Base-by-base conservation (phyloP, 2,113 vertebrate species). In the Eretmochelys imbricata region DNA sequence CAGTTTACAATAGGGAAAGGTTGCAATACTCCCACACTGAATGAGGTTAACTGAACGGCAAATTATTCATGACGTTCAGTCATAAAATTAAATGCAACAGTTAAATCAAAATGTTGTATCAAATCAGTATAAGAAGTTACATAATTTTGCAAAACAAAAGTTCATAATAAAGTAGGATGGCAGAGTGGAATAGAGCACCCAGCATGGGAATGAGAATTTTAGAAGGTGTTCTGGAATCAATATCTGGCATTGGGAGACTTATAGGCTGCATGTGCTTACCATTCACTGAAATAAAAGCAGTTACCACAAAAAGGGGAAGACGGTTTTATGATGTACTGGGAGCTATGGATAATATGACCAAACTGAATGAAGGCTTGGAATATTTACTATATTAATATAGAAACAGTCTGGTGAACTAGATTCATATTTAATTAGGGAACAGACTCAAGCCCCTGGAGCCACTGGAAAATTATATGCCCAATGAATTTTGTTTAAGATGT, bases 41-140 rank as follows among this genome's bases (percentile, higher is more conserved):
- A 84, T 78, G 81, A 95, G 89, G 95, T 95, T 96, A 94, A 94
- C 62, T 83, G 78, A 95, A 92, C 95, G 81, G 81, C 89, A 95
- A 95, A 88, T 87, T 94, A 93, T 89, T 87, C 83, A 79, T 65
- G 19, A 93, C 53, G 7, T 48, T 78, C 72, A 75, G 55, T 53
- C 53, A 84, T 65, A 93, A 94, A 92, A n/a, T 88, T 91, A 92
- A 95, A 96, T 20, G 53, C 13, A 87, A 85, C 3, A 87, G 76
- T 81, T 69, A 96, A 93, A 96, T 90, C 16, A 90, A n/a, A 81
- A n/a, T 59, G 75, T 54, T 83, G 9, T 38, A 55, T 48, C 84
- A 93, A 89, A 96, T 87, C 80, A 89, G 75, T 78, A 48, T 46
- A 76, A 78, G 10, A 62, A 0, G 1, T 53, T 46, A 24, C 16